Percentiles rank a stretch among this genome's conserved stretches.
Evolutionary conservation across 2,888 invertebrate species (phyloP).

Genomic region (Galerucella calmariensis): DNA sequence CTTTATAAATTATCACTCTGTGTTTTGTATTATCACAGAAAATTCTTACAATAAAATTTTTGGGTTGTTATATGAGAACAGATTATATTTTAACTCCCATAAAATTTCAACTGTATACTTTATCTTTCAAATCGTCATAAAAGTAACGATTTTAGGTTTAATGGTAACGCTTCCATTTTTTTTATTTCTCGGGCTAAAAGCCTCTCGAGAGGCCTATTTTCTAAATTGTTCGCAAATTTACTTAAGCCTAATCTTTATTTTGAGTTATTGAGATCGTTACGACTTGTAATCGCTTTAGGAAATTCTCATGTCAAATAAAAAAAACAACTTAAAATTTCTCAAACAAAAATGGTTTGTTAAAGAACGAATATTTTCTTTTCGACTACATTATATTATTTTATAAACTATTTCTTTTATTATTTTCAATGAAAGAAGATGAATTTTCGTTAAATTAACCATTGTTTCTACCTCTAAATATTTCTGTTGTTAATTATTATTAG

Average conservation of each 20-base stretch:
- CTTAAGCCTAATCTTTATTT: neutral
- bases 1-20: too few relatives aligned
- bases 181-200: slow-evolving; percentile 4
- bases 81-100: neutral
- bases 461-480: too few relatives aligned
- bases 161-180: neutral
- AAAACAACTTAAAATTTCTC: too few relatives aligned
- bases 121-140: neutral
- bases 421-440: too few relatives aligned
- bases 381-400: too few relatives aligned
- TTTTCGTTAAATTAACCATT: too few relatives aligned
- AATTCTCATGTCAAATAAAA: too few relatives aligned
- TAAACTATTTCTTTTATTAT: too few relatives aligned
- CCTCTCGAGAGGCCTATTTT: slow-evolving; percentile 7
- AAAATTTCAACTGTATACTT: neutral
- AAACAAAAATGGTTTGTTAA: too few relatives aligned
- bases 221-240: slow-evolving; percentile 16
- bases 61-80: neutral
- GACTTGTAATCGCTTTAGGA: neutral
- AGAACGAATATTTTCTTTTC: too few relatives aligned
- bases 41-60: neutral
- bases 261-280: slow-evolving; percentile 3
- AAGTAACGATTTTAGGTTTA: neutral
- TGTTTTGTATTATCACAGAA: neutral
- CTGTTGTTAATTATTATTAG: too few relatives aligned